Evolutionary conservation across 37 sponge, comb jelly and placozoan species (phyloP), one percentile per base, ranked within the genome.

Genomic region (Petrosia ficiformis): DNA sequence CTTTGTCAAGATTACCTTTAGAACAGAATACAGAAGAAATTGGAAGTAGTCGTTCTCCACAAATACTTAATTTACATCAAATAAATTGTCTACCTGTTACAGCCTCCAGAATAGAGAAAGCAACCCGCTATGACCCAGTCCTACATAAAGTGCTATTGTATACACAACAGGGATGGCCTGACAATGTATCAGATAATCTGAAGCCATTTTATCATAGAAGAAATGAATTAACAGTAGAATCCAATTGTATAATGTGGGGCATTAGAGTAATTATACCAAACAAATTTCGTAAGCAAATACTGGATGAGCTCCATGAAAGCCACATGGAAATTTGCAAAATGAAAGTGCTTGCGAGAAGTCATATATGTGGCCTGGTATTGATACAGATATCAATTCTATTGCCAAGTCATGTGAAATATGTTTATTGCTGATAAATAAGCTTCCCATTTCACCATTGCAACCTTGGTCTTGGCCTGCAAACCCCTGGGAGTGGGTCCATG

Each of bases 291-390:
- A 3, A 26, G 21, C 39, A 4, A 39, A 59, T 80, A 0, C 65
- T 70, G 37, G n/a, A n/a, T n/a, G n/a, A n/a, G n/a, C n/a, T n/a
- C n/a, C n/a, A n/a, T n/a, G n/a, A n/a, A n/a, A n/a, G n/a, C n/a
- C n/a, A n/a, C n/a, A n/a, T n/a, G n/a, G n/a, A n/a, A n/a, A n/a
- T n/a, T n/a, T n/a, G n/a, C 10, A 38, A 54, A 4, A 71, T 80
- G 80, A 80, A 80, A 42, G 61, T 60, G 31, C 11, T 80, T 4
- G 80, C 80, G 0, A 29, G 80, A 58, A 56, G 59, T 59, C 48
- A 71, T 19, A 37, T 80, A 10, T 80, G 80, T 80, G 80, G 80
- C 72, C 72, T 2, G 72, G 72, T 2, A 4, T 80, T 19, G 70
- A 71, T 71, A 4, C 6, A 30, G 72, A 57, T 16, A 59, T 80